These are phyloP conservation scores for Drosophila bifasciata DNA, from an alignment of 1,140 invertebrate genomes.

Conservation along the genomic window DNA sequence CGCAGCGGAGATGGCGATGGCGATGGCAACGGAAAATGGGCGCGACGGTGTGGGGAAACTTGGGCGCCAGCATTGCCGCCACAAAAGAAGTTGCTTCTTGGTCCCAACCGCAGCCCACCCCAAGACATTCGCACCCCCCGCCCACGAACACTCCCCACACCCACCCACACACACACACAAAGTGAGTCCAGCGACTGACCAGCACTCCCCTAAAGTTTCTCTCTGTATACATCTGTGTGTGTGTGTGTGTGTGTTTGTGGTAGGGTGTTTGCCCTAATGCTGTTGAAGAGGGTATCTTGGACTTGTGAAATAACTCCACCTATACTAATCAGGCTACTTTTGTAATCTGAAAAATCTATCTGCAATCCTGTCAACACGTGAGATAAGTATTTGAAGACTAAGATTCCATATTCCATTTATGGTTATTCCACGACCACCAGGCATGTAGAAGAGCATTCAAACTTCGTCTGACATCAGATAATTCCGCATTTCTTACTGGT, in stretches of 20 bases:
- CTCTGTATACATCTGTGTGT: slow-evolving; percentile 16
- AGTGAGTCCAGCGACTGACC: slow-evolving; percentile 63
- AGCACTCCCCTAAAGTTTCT: slow-evolving; percentile 47
- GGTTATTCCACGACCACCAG: too few species aligned
- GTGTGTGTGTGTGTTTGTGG: slow-evolving; percentile 9
- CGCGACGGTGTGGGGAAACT: slow-evolving; percentile 28
- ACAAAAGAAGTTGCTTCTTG: slow-evolving; percentile 81
- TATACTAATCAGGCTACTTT: too few species aligned
- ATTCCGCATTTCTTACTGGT: slow-evolving; percentile 3
- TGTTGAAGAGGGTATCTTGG: slow-evolving; percentile 12
- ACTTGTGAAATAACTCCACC: background rate
- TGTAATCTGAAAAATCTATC: too few species aligned
- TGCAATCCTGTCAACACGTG: too few species aligned
- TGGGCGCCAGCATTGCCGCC: slow-evolving; percentile 57
- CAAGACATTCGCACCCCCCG: slow-evolving; percentile 24
- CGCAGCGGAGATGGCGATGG: slow-evolving; percentile 25
- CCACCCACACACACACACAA: slow-evolving; percentile 28
- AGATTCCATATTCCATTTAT: too few species aligned
- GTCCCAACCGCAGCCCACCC: slow-evolving; percentile 36
- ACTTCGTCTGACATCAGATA: slow-evolving; percentile 41
- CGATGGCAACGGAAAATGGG: slow-evolving; percentile 13
- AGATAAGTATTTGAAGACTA: too few species aligned
- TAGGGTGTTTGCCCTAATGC: slow-evolving; percentile 7
- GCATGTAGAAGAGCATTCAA: background rate
- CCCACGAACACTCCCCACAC: slow-evolving; percentile 17